Evolutionary conservation across 92 coral and sea anemone genomes (phyloP), one percentile per base, ranked within the genome.

Genomic region (Zoanthus sansibaricus): DNA sequence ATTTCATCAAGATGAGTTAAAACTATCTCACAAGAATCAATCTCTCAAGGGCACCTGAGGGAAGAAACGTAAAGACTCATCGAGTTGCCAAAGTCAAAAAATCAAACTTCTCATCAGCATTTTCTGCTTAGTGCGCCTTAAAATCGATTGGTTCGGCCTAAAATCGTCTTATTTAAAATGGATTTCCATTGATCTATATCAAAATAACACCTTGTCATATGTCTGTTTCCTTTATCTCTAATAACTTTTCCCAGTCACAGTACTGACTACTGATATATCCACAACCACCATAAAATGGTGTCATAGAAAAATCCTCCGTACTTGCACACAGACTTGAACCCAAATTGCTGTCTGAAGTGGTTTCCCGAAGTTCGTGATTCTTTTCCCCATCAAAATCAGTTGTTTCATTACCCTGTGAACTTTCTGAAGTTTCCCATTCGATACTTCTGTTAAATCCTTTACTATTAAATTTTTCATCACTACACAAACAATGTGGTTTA

Each of bases 401-500:
- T 9, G 31, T 80, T 17, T 80, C 87, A 20, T 83, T 83, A n/a
- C 88, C 93, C 17, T 77, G 87, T 58, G 93, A 83, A 33, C 93
- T 90, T 56, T 90, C 93, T 3, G 93, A 87, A 55, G 88, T 77
- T 44, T 90, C 93, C 90, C 90, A 90, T 83, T 90, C 93, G 17
- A 73, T 42, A 54, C 90, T 90, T 66, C 46, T 67, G 61, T 67
- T 66, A 47, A 80, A 67, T 17, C 42, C 75, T 9, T 25, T 18
- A 66, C 46, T 67, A 15, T 54, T 45, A 66, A 46, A 48, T 67
- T 80, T 80, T 46, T 74, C 59, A 67, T 12, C 66, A 62, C 46
- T 49, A 30, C 67, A 46, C 61, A 80, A 80, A 21, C 46, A 80
- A 18, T 80, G 48, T 46, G 58, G 62, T 80, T 80, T 80, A 44